A percentile compares a stretch with the other conserved stretches of the same genome.
phyloP scores from a whole-genome alignment of 2,888 invertebrate genomes.

The Griposia aprilina region DNA sequence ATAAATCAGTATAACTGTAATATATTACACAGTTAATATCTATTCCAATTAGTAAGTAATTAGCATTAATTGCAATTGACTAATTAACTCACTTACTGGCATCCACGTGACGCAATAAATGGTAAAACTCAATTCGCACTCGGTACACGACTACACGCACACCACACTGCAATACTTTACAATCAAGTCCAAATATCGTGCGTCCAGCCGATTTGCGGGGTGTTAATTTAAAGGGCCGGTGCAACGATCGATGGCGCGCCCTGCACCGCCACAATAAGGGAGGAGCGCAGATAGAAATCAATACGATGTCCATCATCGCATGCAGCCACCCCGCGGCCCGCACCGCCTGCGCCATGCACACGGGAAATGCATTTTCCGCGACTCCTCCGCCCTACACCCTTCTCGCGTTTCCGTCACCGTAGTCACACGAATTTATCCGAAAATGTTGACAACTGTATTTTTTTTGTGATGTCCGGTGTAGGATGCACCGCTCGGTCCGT shows the following conservation, averaged over 20 bases:
- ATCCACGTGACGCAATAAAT: slow-evolving; percentile 81
- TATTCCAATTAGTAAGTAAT: slow-evolving; percentile 72
- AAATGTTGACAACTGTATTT: slow-evolving; percentile 73
- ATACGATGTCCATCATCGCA: slow-evolving; percentile 91
- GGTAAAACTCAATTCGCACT: slow-evolving; percentile 77
- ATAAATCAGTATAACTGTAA: slow-evolving; percentile 31
- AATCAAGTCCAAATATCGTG: slow-evolving; percentile 72
- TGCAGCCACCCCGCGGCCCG: slow-evolving; percentile 92
- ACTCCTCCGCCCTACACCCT: slow-evolving; percentile 80
- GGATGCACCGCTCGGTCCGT: slow-evolving; percentile 87
- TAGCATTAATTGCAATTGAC: slow-evolving; percentile 65
- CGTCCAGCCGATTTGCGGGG: slow-evolving; percentile 82
- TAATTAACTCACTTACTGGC: slow-evolving; percentile 72
- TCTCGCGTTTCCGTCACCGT: slow-evolving; percentile 70
- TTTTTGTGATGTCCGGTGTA: slow-evolving; percentile 83
- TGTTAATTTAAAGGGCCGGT: slow-evolving; percentile 82
- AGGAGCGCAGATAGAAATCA: slow-evolving; percentile 91
- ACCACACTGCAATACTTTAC: slow-evolving; percentile 71
- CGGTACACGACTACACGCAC: slow-evolving; percentile 61
- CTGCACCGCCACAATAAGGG: slow-evolving; percentile 89
- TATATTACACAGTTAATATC: slow-evolving; percentile 48
- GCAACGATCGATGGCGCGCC: slow-evolving; percentile 89
- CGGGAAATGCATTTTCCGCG: slow-evolving; percentile 88
- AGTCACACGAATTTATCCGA: slow-evolving; percentile 65
- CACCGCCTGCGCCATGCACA: slow-evolving; percentile 89